phyloP scores from a whole-genome alignment of 1,140 invertebrate species.

The Hypsibius dujardini region DNA sequence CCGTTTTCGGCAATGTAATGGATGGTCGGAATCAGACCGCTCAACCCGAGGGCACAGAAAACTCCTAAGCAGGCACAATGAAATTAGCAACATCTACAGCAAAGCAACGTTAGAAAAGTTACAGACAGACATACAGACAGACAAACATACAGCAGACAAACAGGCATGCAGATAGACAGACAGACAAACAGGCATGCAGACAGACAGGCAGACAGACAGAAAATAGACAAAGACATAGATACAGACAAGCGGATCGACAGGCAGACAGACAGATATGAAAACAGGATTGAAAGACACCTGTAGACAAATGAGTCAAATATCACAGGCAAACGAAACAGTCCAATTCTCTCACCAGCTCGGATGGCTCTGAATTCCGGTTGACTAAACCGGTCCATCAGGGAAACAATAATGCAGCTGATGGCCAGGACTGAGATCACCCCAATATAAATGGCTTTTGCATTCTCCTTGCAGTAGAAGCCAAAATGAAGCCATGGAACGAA shows the following conservation, averaged over 20 bases:
- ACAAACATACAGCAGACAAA: too few relatives aligned
- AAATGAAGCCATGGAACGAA: conserved; percentile 99
- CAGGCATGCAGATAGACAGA: too few relatives aligned
- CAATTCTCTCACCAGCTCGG: conserved; percentile 42
- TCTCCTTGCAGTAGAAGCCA: conserved; percentile 58
- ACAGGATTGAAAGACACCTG: too few relatives aligned
- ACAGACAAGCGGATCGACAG: background rate
- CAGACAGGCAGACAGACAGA: too few relatives aligned
- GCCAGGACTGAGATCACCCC: conserved; percentile 78
- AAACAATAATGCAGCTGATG: conserved; percentile 79
- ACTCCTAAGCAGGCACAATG: conserved; percentile 40
- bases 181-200: too few relatives aligned
- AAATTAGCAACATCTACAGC: background rate
- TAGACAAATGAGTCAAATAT: too few relatives aligned
- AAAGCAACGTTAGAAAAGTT: background rate
- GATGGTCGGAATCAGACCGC: conserved; percentile 64
- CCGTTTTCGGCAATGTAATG: conserved; percentile 35
- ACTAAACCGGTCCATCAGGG: conserved; percentile 89
- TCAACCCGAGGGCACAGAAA: conserved; percentile 85
- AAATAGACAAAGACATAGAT: too few relatives aligned
- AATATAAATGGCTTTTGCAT: conserved; percentile 68
- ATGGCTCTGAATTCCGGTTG: conserved; percentile 75
- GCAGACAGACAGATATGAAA: background rate
- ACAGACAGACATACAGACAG: too few relatives aligned
- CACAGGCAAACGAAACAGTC: background rate